Conservation (phyloP, 2,113 vertebrate species). For the Natator depressus region DNA sequence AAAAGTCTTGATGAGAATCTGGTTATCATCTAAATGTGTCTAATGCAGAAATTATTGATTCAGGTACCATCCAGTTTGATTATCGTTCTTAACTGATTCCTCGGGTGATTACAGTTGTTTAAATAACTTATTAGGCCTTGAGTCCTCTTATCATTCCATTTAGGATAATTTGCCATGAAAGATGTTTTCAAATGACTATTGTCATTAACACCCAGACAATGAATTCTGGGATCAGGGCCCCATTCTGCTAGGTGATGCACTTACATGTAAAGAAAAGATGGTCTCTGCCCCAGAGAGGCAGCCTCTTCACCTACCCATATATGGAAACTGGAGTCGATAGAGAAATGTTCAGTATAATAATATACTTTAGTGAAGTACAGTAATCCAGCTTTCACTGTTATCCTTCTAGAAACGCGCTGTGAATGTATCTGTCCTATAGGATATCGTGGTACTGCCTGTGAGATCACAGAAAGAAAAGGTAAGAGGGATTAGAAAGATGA, state of each 20-base stretch:
- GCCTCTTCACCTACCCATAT: not conserved
- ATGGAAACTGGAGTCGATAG: not conserved
- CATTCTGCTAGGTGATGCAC: fast-evolving
- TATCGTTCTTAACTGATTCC: constrained; percentile 33
- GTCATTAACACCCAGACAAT: not conserved
- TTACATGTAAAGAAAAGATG: not conserved
- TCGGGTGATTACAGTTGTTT: constrained; percentile 23
- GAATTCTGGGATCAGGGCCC: not conserved
- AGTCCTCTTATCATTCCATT: not conserved
- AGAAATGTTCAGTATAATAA: not conserved
- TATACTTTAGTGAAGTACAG: not conserved
- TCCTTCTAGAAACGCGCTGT: constrained; percentile 83
- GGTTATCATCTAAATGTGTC: constrained; percentile 23
- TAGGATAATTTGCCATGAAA: not conserved
- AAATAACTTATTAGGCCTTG: constrained; percentile 39
- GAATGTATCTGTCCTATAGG: constrained; percentile 90
- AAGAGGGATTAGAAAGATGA: not conserved
- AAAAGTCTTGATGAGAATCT: constrained; percentile 46
- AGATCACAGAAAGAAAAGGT: constrained; percentile 82
- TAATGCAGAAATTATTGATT: constrained; percentile 18
- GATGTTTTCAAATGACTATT: not conserved
- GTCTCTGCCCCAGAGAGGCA: fast-evolving
- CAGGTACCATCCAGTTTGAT: constrained; percentile 49
- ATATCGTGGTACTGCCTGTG: constrained; percentile 84
- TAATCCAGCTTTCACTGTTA: not conserved